Conservation (phyloP, 2,888 invertebrate genomes). For the Fissipunctia ypsillon region DNA sequence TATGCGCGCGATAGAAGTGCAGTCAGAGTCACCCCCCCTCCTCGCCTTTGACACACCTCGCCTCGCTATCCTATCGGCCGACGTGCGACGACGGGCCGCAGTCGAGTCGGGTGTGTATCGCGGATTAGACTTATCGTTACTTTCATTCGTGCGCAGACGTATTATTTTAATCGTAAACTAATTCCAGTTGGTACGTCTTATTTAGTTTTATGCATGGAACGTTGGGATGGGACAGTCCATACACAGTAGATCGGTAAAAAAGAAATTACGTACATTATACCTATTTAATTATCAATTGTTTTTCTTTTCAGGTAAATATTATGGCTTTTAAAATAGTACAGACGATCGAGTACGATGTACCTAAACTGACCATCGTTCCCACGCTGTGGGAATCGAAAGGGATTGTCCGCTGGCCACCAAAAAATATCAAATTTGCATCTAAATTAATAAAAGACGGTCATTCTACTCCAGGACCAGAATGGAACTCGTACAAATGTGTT, state of each 20-base stretch:
- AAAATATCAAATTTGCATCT: conserved; percentile 23
- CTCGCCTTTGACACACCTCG: too few species aligned
- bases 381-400: conserved; percentile 17
- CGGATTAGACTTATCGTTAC: conserved; percentile 10
- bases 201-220: conserved; percentile 22
- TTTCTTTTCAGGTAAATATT: conserved; percentile 23
- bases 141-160: conserved; percentile 26
- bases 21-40: conserved; percentile 13
- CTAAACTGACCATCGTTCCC: conserved; percentile 10
- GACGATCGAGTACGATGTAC: conserved; percentile 25
- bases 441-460: conserved; percentile 40
- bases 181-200: conserved; percentile 17
- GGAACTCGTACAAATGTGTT: conserved; percentile 36
- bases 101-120: conserved; percentile 20
- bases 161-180: conserved; percentile 14
- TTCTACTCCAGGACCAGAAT: conserved; percentile 38
- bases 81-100: conserved; percentile 17
- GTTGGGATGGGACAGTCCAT: conserved; percentile 21
- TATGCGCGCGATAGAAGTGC: conserved; percentile 1
- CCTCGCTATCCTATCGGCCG: conserved; percentile 5
- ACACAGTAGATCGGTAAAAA: conserved; percentile 24
- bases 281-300: conserved; percentile 21
- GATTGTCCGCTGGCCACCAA: conserved; percentile 25
- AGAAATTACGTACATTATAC: conserved; percentile 7
- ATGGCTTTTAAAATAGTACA: conserved; percentile 23